phyloP scores from a whole-genome alignment of 2,888 invertebrate species.

The Meteorus colon region DNA sequence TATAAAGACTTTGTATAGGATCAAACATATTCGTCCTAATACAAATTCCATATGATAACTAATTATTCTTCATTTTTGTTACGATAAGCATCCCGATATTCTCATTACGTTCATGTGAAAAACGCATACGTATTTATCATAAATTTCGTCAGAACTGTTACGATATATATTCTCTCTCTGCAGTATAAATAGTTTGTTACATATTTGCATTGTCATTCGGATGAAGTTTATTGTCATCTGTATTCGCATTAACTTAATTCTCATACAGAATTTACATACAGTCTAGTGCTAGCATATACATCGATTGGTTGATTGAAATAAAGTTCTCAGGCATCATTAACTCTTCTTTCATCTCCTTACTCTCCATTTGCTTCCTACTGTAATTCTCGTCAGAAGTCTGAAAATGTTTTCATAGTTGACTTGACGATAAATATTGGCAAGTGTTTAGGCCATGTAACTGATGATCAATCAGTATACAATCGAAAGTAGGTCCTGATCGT shows the following conservation, averaged over 20 bases:
- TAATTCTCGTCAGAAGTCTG: neutral
- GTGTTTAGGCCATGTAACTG: constrained; percentile 6
- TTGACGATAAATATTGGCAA: constrained; percentile 6
- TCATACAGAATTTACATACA: neutral
- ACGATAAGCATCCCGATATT: too few species aligned
- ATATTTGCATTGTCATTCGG: neutral
- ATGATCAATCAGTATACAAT: neutral
- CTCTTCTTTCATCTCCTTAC: neutral
- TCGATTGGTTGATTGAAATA: neutral
- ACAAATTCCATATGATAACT: neutral
- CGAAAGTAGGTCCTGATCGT: neutral
- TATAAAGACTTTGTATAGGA: neutral
- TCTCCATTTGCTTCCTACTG: too few species aligned
- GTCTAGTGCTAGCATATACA: neutral
- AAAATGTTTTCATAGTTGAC: neutral
- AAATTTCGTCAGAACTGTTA: too few species aligned
- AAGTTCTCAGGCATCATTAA: neutral
- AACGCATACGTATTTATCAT: too few species aligned
- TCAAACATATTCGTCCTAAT: neutral
- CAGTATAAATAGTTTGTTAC: neutral
- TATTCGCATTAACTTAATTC: neutral
- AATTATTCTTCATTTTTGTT: too few species aligned
- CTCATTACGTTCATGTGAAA: too few species aligned
- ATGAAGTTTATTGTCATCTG: neutral
- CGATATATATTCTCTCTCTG: too few species aligned